phyloP scores from a whole-genome alignment of 2,113 vertebrate genomes.

The Equus przewalskii region DNA sequence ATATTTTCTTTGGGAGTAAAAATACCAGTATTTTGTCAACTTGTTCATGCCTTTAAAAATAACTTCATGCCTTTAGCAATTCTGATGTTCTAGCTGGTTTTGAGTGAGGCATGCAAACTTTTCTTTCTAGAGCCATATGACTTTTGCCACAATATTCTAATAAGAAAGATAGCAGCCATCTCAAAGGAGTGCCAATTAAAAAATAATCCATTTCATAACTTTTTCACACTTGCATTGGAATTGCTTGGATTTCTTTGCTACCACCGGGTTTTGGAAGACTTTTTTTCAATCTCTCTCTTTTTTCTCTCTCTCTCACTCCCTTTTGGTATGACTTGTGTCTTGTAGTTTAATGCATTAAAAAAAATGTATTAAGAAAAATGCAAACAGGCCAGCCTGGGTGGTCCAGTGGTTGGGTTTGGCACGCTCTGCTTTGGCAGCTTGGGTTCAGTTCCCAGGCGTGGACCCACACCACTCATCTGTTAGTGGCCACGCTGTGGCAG shows the following conservation, averaged over 20 bases:
- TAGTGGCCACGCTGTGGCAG: too few relatives aligned
- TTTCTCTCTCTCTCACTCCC: background rate
- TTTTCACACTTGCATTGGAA: background rate
- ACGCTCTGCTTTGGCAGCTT: too few relatives aligned
- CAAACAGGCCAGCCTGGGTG: background rate
- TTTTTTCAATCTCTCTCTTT: background rate
- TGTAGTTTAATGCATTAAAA: background rate
- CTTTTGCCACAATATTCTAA: constrained; percentile 32
- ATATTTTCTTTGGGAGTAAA: constrained; percentile 58
- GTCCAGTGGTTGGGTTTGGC: too few relatives aligned
- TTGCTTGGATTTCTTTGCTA: constrained; percentile 37
- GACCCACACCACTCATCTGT: too few relatives aligned
- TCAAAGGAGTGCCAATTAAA: background rate
- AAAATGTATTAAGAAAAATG: background rate
- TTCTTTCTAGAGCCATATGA: background rate
- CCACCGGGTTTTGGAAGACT: background rate
- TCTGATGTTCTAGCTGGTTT: background rate
- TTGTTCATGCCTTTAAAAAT: constrained; percentile 49
- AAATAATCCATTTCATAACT: background rate
- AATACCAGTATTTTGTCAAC: constrained; percentile 53
- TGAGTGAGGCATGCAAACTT: background rate
- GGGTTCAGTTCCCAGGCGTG: too few relatives aligned
- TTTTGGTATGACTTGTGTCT: background rate
- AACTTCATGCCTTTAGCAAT: constrained; percentile 37
- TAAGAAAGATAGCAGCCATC: background rate